These are phyloP conservation scores for Drosophila ercepeae DNA, from an alignment of 1,140 invertebrate genomes.

Conservation along the genomic window DNA sequence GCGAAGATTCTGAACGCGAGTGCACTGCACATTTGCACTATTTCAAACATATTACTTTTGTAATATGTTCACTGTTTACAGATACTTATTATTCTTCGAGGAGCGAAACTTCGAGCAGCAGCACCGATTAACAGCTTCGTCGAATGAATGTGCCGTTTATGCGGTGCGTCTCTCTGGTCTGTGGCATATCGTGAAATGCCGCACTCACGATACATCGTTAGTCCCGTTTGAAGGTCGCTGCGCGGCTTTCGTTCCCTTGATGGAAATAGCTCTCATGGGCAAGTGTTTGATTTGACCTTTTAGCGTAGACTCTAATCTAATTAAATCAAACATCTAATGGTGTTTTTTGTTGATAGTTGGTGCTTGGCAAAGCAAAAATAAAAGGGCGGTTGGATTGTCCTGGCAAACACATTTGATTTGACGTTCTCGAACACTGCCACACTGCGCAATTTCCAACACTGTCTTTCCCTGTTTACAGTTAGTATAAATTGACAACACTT, in stretches of 20 bases:
- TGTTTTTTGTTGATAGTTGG: not conserved
- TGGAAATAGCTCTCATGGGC: not conserved
- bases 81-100: conserved; percentile 32
- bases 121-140: conserved; percentile 47
- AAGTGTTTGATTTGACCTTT: not conserved
- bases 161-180: conserved; percentile 16
- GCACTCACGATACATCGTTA: conserved; percentile 6
- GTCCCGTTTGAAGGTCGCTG: not conserved
- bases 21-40: conserved; percentile 25
- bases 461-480: not conserved
- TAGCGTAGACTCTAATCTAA: no score
- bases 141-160: conserved; percentile 32
- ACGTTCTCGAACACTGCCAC: not conserved
- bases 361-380: not conserved
- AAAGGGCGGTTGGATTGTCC: not conserved
- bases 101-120: conserved; percentile 23
- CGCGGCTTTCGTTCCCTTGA: not conserved
- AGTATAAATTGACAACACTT: not conserved
- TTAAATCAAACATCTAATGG: no score
- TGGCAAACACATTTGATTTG: not conserved
- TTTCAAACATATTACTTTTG: conserved; percentile 42
- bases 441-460: not conserved
- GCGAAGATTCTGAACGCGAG: conserved; percentile 23
- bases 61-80: conserved; percentile 46
- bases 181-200: conserved; percentile 28